Evolutionary conservation across 2,113 vertebrate genomes (phyloP).

Genomic region (Ochotona princeps): DNA sequence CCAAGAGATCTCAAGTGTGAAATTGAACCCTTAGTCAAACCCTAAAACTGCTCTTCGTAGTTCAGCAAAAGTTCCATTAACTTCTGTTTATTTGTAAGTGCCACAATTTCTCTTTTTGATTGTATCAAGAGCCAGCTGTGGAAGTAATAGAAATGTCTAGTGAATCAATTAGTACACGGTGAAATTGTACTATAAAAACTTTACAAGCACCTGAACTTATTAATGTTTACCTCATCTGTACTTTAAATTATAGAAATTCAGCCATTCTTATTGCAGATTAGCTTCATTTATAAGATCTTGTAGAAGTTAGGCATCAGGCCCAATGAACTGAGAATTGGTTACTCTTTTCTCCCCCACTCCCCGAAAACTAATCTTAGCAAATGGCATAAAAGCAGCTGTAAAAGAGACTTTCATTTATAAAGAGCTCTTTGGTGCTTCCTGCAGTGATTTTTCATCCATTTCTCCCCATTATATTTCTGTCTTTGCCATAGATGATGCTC

Average conservation of each 20-base stretch:
- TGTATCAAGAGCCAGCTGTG: slow-evolving; percentile 56
- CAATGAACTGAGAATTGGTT: slow-evolving; percentile 43
- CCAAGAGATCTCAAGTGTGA: slow-evolving; percentile 72
- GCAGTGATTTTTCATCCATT: neutral
- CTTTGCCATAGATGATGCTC: neutral
- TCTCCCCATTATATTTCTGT: neutral
- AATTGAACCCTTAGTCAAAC: slow-evolving; percentile 68
- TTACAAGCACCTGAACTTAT: slow-evolving; percentile 46
- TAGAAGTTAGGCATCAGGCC: slow-evolving; percentile 43
- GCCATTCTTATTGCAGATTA: slow-evolving; percentile 22
- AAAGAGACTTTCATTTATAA: neutral
- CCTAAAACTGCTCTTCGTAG: slow-evolving; percentile 60
- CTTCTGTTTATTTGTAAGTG: slow-evolving; percentile 73
- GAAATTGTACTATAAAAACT: slow-evolving; percentile 47
- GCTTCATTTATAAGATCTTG: slow-evolving; percentile 49
- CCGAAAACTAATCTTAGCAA: slow-evolving; percentile 31
- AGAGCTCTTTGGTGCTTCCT: neutral
- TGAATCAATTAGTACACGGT: slow-evolving; percentile 62
- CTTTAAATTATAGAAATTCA: slow-evolving; percentile 64
- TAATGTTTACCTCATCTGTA: slow-evolving; percentile 52
- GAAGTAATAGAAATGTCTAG: slow-evolving; percentile 57
- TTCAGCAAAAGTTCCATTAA: slow-evolving; percentile 67
- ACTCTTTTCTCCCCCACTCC: neutral
- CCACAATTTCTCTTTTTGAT: slow-evolving; percentile 64
- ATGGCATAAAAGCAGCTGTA: neutral